Conservation (phyloP, 2,797 vertebrate genomes). For the Pyrocephalus nanus region DNA sequence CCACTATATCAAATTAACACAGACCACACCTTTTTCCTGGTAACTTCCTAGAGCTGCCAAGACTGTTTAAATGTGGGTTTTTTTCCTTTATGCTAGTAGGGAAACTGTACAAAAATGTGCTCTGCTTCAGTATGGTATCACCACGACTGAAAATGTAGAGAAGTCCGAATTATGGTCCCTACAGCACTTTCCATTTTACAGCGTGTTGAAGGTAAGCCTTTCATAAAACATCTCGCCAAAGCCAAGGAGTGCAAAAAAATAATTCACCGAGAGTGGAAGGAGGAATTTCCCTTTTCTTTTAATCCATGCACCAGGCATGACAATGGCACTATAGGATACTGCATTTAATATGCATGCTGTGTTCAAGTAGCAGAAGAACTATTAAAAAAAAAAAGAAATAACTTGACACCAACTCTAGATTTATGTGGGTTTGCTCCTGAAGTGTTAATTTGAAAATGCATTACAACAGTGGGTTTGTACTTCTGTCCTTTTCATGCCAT, state of each 20-base stretch:
- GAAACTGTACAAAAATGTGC: background rate
- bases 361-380: background rate
- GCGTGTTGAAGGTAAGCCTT: background rate
- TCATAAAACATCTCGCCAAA: background rate
- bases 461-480: background rate
- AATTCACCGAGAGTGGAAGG: background rate
- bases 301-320: background rate
- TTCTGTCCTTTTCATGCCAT: background rate
- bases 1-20: background rate
- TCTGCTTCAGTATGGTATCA: background rate
- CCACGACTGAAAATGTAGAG: background rate
- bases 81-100: background rate
- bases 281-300: background rate
- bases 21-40: background rate
- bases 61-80: background rate
- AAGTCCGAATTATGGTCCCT: background rate
- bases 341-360: background rate
- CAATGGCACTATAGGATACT: background rate
- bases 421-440: background rate
- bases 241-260: background rate
- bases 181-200: background rate
- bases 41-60: background rate
- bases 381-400: background rate
- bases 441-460: background rate
- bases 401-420: background rate